Conservation (phyloP, 2,113 vertebrate genomes). For the Cacatua alba region DNA sequence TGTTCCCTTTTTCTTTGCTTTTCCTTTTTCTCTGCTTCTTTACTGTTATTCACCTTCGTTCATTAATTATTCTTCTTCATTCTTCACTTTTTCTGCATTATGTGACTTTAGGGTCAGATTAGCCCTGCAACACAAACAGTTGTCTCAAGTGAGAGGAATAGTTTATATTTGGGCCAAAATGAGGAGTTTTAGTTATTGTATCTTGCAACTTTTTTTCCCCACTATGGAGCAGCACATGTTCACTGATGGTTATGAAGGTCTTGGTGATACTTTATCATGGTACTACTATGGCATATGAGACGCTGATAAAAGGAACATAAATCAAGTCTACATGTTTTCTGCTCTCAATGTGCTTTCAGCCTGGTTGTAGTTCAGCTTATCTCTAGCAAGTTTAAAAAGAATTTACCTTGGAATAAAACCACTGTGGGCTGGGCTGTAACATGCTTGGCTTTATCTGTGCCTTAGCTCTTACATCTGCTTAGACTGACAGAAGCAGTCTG, state of each 20-base stretch:
- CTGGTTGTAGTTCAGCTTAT: neutral
- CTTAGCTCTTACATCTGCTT: neutral
- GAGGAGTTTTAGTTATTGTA: neutral
- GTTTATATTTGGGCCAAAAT: neutral
- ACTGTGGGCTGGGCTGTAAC: neutral
- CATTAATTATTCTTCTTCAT: neutral
- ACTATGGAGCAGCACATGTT: neutral
- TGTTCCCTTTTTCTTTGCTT: neutral
- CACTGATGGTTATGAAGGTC: neutral
- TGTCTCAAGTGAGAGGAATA: neutral
- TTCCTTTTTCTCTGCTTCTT: neutral
- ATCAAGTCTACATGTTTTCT: neutral
- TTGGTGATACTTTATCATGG: neutral
- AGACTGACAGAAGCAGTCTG: neutral
- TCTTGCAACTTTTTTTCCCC: neutral
- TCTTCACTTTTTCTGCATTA: neutral
- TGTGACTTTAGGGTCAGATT: neutral
- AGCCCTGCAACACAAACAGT: neutral
- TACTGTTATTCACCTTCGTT: neutral
- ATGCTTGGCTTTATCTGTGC: neutral
- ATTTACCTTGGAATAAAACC: neutral
- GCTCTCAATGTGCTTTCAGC: neutral
- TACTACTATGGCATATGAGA: neutral
- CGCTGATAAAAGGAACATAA: neutral
- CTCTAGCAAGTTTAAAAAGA: neutral